Conservation (phyloP, 2,888 invertebrate genomes). For the Gibbula magus region DNA sequence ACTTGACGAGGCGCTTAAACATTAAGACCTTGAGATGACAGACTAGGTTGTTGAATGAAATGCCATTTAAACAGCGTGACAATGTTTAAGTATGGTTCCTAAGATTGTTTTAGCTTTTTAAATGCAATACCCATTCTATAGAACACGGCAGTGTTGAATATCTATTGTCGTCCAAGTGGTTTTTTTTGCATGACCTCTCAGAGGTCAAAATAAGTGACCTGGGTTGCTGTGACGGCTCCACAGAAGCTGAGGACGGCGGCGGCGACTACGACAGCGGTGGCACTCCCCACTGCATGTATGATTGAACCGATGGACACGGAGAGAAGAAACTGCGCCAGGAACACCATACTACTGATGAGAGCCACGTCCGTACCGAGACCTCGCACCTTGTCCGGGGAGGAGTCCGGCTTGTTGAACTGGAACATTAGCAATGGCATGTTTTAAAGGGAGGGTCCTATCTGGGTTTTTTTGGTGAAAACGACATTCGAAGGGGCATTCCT, state of each 20-base stretch:
- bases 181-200: slow-evolving; percentile 68
- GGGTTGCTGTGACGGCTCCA: slow-evolving; percentile 89
- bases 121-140: too few species aligned
- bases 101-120: too few species aligned
- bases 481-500: too few species aligned
- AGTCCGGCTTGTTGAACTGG: slow-evolving; percentile 44
- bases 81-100: too few species aligned
- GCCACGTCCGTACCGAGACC: slow-evolving; percentile 97
- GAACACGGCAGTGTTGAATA: neutral
- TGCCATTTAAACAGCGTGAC: too few species aligned
- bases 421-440: slow-evolving; percentile 13
- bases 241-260: slow-evolving; percentile 89
- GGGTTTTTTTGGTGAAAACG: too few species aligned
- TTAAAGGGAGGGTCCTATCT: neutral
- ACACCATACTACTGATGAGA: slow-evolving; percentile 95
- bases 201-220: slow-evolving; percentile 91
- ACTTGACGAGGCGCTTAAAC: too few species aligned
- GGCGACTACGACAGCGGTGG: slow-evolving; percentile 90
- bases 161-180: neutral
- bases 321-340: slow-evolving; percentile 93
- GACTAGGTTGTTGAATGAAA: too few species aligned
- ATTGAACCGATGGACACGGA: slow-evolving; percentile 80
- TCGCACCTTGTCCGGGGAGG: slow-evolving; percentile 76
- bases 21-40: too few species aligned
- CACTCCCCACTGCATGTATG: slow-evolving; percentile 85